phyloP scores from a whole-genome alignment of 2,888 invertebrate species.

The Antheraea yamamai region DNA sequence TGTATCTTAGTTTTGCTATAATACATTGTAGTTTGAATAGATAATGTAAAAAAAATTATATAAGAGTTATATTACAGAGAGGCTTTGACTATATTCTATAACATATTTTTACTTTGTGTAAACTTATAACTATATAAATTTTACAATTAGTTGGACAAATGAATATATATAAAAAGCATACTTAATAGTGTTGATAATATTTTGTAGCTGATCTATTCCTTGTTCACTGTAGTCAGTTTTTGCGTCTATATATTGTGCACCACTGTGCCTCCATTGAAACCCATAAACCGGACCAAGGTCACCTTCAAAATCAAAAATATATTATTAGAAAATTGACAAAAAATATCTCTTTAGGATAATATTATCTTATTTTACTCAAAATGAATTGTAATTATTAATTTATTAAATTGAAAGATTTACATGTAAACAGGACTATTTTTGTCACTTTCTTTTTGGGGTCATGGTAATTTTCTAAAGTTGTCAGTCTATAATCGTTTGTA shows the following conservation, averaged over 20 bases:
- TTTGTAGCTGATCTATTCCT: constrained; percentile 95
- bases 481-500: too few species aligned
- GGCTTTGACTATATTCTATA: neutral
- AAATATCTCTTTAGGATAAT: too few species aligned
- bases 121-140: neutral
- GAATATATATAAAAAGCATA: constrained; percentile 35
- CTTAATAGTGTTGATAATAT: constrained; percentile 90
- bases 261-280: constrained; percentile 99
- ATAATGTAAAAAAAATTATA: too few species aligned
- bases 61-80: neutral
- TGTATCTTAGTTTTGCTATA: too few species aligned
- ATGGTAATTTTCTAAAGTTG: too few species aligned
- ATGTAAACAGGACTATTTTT: too few species aligned
- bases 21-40: too few species aligned
- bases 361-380: too few species aligned
- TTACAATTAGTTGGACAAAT: neutral
- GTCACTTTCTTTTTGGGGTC: too few species aligned
- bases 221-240: constrained; percentile 89
- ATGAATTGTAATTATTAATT: too few species aligned
- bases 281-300: constrained; percentile 99
- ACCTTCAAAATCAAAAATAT: constrained; percentile 70
- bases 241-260: constrained; percentile 93
- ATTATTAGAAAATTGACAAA: too few species aligned
- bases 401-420: too few species aligned
- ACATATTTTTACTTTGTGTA: neutral